These are phyloP conservation scores for Hofmannophila pseudospretella DNA, from an alignment of 2,888 invertebrate genomes.

Conservation along the genomic window DNA sequence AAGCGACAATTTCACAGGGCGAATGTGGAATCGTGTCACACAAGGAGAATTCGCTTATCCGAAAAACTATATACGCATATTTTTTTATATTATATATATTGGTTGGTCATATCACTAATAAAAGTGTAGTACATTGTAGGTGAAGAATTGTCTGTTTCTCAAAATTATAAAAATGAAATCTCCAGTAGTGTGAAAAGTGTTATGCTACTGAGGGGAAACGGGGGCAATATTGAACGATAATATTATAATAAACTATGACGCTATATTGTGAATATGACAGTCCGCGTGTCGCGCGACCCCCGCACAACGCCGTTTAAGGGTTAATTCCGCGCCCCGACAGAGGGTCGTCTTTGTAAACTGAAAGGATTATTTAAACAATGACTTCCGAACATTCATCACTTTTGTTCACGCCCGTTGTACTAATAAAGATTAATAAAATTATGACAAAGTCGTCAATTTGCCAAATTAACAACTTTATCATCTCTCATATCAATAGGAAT, in stretches of 20 bases:
- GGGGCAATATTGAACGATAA: conserved; percentile 64
- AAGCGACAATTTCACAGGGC: conserved; percentile 29
- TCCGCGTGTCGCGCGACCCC: conserved; percentile 63
- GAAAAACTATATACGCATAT: too few species aligned
- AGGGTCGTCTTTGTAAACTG: conserved; percentile 67
- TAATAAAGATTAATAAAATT: conserved; percentile 54
- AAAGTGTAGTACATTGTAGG: too few species aligned
- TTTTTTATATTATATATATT: too few species aligned
- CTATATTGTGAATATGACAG: conserved; percentile 73
- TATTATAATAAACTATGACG: conserved; percentile 73
- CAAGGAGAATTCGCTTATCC: too few species aligned
- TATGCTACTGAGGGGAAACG: conserved; percentile 37
- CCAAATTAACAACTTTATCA: conserved; percentile 3
- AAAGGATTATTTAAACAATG: conserved; percentile 67
- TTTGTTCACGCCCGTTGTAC: conserved; percentile 52
- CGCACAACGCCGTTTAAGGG: conserved; percentile 54
- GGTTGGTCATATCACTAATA: too few species aligned
- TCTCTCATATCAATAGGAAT: too few species aligned
- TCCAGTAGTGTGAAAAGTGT: conserved; percentile 25
- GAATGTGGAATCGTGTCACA: conserved; percentile 21
- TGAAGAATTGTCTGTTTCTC: too few species aligned
- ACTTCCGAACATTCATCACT: conserved; percentile 62
- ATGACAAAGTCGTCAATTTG: conserved; percentile 36
- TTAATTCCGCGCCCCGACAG: conserved; percentile 42
- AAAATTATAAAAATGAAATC: too few species aligned